Percentiles rank a stretch among this genome's conserved stretches.
Conservation (phyloP, 2,888 invertebrate genomes). For the Macaria notata region DNA sequence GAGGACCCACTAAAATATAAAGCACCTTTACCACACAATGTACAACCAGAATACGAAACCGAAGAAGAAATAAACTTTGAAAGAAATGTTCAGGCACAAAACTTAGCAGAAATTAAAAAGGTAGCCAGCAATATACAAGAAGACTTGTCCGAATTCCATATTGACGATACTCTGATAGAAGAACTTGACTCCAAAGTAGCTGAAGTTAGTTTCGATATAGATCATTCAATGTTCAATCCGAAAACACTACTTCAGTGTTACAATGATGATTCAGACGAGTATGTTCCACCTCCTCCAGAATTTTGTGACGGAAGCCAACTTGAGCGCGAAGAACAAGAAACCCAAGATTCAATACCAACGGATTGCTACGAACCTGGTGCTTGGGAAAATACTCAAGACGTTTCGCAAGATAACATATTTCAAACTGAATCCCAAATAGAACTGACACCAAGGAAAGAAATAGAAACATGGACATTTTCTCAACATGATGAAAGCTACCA, state of each 20-base stretch:
- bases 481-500: constrained; percentile 34
- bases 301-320: constrained; percentile 44
- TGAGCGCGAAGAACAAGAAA: background rate
- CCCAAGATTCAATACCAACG: constrained; percentile 6
- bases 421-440: constrained; percentile 31
- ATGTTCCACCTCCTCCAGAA: constrained; percentile 62
- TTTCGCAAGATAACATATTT: constrained; percentile 30
- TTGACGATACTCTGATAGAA: constrained; percentile 15
- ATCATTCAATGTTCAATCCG: constrained; percentile 63
- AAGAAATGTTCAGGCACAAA: too few relatives aligned
- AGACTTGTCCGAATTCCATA: constrained; percentile 39
- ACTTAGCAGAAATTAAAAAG: too few relatives aligned
- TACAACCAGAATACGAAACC: too few relatives aligned
- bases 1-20: too few relatives aligned
- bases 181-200: constrained; percentile 1
- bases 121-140: too few relatives aligned
- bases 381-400: constrained; percentile 15
- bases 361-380: constrained; percentile 27
- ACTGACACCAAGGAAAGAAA: constrained; percentile 46
- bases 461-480: constrained; percentile 59
- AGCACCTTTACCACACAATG: too few relatives aligned
- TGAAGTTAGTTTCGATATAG: constrained; percentile 41
- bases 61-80: too few relatives aligned
- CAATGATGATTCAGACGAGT: constrained; percentile 37
- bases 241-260: constrained; percentile 58